These are phyloP conservation scores for Cynopterus brachyotis DNA, from an alignment of 2,113 vertebrate genomes.

Conservation along the genomic window DNA sequence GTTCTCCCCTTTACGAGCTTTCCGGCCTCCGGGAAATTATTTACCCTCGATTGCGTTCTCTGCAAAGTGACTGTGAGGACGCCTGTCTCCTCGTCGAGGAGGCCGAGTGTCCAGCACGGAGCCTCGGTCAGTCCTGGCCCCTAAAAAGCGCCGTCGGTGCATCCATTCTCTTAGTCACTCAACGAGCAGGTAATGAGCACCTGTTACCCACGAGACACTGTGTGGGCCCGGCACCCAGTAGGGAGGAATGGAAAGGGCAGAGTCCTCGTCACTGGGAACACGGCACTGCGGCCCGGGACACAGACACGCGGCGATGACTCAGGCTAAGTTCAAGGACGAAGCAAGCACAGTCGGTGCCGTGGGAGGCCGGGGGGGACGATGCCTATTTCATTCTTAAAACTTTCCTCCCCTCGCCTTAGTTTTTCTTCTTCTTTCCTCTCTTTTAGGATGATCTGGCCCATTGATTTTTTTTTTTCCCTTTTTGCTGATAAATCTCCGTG, in stretches of 20 bases:
- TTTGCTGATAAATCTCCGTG: slow-evolving; percentile 45
- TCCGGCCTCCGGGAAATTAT: slow-evolving; percentile 27
- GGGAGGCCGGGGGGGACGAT: background rate
- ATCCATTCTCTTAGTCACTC: background rate
- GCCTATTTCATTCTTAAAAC: background rate
- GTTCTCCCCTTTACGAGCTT: background rate
- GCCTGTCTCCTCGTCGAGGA: background rate
- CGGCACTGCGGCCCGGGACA: background rate
- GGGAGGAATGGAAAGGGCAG: background rate
- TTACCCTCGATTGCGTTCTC: slow-evolving; percentile 52
- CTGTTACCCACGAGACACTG: background rate
- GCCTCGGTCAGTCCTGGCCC: background rate
- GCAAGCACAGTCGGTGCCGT: background rate
- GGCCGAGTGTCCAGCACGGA: background rate
- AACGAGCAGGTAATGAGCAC: background rate
- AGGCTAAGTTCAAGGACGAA: background rate
- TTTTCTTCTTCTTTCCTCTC: background rate
- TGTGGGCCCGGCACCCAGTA: background rate
- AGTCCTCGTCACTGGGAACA: background rate
- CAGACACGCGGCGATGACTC: too few species aligned
- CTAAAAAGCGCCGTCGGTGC: background rate
- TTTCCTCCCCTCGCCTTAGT: background rate
- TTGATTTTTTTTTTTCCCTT: slow-evolving; percentile 18
- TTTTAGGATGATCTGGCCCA: slow-evolving; percentile 40
- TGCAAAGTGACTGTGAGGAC: background rate